Conservation (phyloP, 2,113 vertebrate species). For the Hemiscyllium ocellatum region DNA sequence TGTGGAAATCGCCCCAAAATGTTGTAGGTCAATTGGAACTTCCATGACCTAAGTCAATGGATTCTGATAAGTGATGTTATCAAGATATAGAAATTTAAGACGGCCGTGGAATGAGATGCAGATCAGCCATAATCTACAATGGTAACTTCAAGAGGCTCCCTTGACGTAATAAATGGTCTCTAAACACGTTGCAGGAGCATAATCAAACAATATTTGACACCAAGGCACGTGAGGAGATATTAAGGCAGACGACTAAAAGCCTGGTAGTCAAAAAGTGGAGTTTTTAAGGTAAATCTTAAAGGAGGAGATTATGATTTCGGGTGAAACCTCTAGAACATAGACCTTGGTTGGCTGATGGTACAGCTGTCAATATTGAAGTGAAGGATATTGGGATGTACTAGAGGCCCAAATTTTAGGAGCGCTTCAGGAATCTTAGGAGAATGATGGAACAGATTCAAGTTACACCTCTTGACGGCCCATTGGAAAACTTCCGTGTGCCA, state of each 20-base stretch:
- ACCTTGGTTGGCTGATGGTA: not conserved
- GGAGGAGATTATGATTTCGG: not conserved
- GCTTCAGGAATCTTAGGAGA: not conserved
- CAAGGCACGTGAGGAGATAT: not conserved
- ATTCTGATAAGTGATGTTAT: not conserved
- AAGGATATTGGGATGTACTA: not conserved
- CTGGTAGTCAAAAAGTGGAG: not conserved
- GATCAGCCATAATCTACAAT: not conserved
- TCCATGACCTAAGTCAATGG: not conserved
- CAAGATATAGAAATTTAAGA: not conserved
- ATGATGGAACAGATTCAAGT: not conserved
- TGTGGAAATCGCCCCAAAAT: not conserved
- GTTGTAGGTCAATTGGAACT: not conserved
- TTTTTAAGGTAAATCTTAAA: not conserved
- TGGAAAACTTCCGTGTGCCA: not conserved
- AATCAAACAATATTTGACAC: not conserved
- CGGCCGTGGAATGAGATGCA: not conserved
- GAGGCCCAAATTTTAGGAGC: not conserved
- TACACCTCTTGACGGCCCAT: not conserved
- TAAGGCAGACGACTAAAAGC: no score
- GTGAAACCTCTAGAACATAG: not conserved
- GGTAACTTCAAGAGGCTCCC: not conserved
- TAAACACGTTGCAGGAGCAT: not conserved
- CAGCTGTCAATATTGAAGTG: not conserved
- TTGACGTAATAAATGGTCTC: not conserved